These are phyloP conservation scores for Tubulanus polymorphus DNA, from an alignment of 2,888 invertebrate genomes.

Conservation along the genomic window DNA sequence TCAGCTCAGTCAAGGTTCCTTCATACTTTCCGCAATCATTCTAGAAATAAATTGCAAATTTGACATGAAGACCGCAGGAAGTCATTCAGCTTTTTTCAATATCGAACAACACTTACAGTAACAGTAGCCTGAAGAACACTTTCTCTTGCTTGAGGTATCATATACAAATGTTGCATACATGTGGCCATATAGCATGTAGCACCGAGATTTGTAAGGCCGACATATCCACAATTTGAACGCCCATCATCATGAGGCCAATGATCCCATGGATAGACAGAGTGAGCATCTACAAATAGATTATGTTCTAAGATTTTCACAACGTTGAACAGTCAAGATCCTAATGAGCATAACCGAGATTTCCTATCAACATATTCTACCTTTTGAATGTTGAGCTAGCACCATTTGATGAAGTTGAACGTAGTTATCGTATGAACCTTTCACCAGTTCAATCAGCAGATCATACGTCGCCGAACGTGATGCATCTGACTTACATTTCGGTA, in stretches of 20 bases:
- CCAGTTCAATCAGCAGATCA: slow-evolving; percentile 83
- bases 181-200: slow-evolving; percentile 98
- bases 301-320: too few species aligned
- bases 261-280: slow-evolving; percentile 89
- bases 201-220: slow-evolving; percentile 88
- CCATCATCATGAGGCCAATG: slow-evolving; percentile 97
- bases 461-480: slow-evolving; percentile 85
- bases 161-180: slow-evolving; percentile 93
- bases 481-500: slow-evolving; percentile 88
- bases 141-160: slow-evolving; percentile 90
- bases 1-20: slow-evolving; percentile 78
- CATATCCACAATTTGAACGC: slow-evolving; percentile 88
- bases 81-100: too few species aligned
- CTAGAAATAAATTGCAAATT: slow-evolving; percentile 16
- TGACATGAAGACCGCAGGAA: background rate
- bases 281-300: too few species aligned
- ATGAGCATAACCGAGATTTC: too few species aligned
- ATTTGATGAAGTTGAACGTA: slow-evolving; percentile 79
- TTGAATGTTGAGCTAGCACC: slow-evolving; percentile 73
- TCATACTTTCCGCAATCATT: too few species aligned
- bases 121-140: slow-evolving; percentile 74
- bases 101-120: slow-evolving; percentile 6
- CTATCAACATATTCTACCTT: slow-evolving; percentile 29
- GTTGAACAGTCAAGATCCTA: too few species aligned
- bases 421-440: slow-evolving; percentile 79